Evolutionary conservation across 2,888 invertebrate genomes (phyloP), one percentile per base, ranked within the genome.

Genomic region (Drosophila pegasa): DNA sequence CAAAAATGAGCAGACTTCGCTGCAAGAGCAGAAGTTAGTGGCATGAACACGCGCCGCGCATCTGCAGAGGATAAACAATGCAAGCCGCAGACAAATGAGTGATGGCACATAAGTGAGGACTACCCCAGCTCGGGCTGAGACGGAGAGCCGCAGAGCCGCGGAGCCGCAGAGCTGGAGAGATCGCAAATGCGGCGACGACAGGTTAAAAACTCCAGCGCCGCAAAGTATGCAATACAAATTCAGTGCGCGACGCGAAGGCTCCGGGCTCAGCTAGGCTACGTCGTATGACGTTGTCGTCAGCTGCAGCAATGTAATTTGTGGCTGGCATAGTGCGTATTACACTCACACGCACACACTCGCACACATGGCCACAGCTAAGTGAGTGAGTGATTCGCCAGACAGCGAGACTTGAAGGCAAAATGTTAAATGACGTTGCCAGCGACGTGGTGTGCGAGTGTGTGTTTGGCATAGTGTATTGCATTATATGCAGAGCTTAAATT

Each of bases 361-460:
- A 41, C 8, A 54, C 35, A 40, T 33, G 58, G 47, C 51, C 58
- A 48, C 27, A 68, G 54, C 78, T 88, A 86, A 87, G 84, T 88
- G 85, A 88, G 87, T 85, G 84, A 85, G 80, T 87, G 85, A 85
- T 88, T 75, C 78, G 71, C 84, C 78, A 88, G 88, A 85, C 88
- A 87, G 83, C 67, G 76, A 69, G 78, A 87, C 84, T 84, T 85
- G 84, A 88, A 87, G 87, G 87, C 88, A 87, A 83, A 83, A 85
- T 85, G 84, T 80, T 83, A 88, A 84, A 84, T 88, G 80, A 83
- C 88, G 84, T 63, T 86, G 86, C 74, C 88, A 72, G 45, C 79
- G 71, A 65, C 71, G 52, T 51, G 33, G 54, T 41, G 47, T 27
- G 43, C 0, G 43, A 5, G 45, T 12, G 47, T 43, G 47, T 20